Percentiles rank a stretch among this genome's conserved stretches.
Evolutionary conservation across 2,888 invertebrate genomes (phyloP).

Genomic region (Drosophila fulvimacula): DNA sequence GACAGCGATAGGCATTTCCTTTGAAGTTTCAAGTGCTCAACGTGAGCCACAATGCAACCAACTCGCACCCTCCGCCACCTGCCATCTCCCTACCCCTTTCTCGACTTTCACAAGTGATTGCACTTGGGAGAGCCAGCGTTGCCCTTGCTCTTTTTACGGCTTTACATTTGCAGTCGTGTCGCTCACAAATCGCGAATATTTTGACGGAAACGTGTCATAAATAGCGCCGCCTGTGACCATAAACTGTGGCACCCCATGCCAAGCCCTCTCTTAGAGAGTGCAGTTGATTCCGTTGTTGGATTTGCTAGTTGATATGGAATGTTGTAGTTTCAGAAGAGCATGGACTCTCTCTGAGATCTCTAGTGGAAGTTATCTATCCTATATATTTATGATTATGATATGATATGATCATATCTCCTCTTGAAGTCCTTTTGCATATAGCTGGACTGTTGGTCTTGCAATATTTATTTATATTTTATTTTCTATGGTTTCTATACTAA

Average conservation of each 20-base stretch:
- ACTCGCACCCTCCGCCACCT: neutral
- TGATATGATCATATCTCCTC: no score
- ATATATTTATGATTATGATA: no score
- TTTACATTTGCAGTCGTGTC: conserved; percentile 31
- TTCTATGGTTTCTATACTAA: no score
- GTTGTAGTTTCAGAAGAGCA: no score
- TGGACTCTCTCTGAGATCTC: no score
- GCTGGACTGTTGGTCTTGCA: no score
- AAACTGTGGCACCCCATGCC: conserved; percentile 55
- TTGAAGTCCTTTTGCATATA: no score
- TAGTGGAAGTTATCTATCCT: no score
- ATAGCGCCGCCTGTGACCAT: conserved; percentile 81
- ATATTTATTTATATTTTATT: no score
- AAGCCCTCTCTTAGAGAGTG: neutral
- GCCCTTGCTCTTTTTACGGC: conserved; percentile 14
- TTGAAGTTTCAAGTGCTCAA: conserved; percentile 78
- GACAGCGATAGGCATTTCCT: conserved; percentile 84
- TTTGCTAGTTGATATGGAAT: neutral
- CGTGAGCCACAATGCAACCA: conserved; percentile 3
- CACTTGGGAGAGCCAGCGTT: conserved; percentile 41
- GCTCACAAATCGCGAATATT: conserved; percentile 70
- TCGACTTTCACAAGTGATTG: conserved; percentile 37
- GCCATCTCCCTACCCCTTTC: neutral
- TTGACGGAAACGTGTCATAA: conserved; percentile 85
- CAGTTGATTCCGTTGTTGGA: conserved; percentile 34